These are phyloP conservation scores for Alethe diademata DNA, from an alignment of 2,113 vertebrate species.

Conservation along the genomic window DNA sequence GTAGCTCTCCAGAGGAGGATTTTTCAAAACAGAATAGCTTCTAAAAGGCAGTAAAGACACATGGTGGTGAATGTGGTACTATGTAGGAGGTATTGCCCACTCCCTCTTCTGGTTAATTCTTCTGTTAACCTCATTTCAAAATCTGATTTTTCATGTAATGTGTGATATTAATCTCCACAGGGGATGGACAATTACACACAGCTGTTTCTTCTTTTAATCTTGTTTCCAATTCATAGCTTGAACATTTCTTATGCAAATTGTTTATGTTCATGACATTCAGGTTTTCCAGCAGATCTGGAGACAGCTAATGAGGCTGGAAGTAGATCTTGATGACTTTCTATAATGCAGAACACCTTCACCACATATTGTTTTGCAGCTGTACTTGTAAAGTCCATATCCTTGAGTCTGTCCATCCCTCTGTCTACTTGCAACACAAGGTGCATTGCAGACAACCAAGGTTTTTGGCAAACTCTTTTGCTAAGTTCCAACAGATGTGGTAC, in stretches of 20 bases:
- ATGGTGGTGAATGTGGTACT: neutral
- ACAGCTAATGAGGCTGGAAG: constrained; percentile 8
- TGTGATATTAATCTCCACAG: constrained; percentile 44
- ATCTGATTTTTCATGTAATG: constrained; percentile 52
- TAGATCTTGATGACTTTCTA: neutral
- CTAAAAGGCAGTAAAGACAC: neutral
- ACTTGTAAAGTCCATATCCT: neutral
- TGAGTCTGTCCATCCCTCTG: neutral
- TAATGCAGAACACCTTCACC: neutral
- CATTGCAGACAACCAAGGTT: neutral
- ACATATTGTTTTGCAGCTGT: neutral
- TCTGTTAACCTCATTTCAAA: constrained; percentile 58
- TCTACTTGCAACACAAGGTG: neutral
- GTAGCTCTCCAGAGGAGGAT: neutral
- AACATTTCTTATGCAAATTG: constrained; percentile 48
- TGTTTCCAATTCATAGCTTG: constrained; percentile 8
- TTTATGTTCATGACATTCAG: constrained; percentile 21
- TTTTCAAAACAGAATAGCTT: constrained; percentile 11
- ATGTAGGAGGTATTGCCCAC: neutral
- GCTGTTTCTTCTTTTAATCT: constrained; percentile 52
- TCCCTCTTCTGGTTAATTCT: constrained; percentile 42
- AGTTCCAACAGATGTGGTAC: neutral
- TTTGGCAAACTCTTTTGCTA: neutral
- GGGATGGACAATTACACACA: constrained; percentile 35
- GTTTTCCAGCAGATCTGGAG: neutral